These are phyloP conservation scores for Gobionotothen gibberifrons DNA, from an alignment of 2,797 vertebrate genomes.

Conservation along the genomic window DNA sequence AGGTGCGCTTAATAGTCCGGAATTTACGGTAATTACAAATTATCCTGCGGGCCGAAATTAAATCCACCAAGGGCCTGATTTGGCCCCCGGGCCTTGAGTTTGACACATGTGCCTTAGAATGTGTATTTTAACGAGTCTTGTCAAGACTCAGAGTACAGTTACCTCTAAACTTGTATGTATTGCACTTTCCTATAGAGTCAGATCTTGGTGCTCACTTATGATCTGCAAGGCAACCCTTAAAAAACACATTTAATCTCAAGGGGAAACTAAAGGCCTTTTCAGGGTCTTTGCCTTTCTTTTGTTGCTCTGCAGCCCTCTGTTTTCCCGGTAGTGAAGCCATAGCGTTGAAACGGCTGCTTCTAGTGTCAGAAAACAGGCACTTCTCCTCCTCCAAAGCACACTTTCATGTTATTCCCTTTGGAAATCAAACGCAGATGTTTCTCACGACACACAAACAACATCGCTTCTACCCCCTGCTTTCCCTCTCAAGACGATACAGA, in stretches of 20 bases:
- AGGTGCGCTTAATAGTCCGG: too few species aligned
- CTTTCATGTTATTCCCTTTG: conserved; percentile 20
- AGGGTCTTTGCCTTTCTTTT: neutral
- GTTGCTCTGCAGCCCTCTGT: conserved; percentile 16
- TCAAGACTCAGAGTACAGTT: neutral
- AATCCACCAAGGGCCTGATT: too few species aligned
- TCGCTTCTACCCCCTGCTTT: neutral
- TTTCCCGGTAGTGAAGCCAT: conserved; percentile 25
- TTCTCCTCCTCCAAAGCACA: conserved; percentile 20
- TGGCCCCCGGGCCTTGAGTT: too few species aligned
- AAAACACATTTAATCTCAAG: conserved; percentile 2
- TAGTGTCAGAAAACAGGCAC: conserved; percentile 38
- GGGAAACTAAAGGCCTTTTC: neutral
- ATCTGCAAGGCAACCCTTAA: neutral
- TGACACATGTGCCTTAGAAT: too few species aligned
- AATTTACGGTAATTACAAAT: too few species aligned
- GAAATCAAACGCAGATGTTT: conserved; percentile 34
- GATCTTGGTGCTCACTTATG: neutral
- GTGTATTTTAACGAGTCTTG: too few species aligned
- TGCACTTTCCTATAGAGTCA: too few species aligned
- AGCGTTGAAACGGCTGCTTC: conserved; percentile 28
- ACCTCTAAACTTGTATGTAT: neutral
- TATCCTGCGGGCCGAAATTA: too few species aligned
- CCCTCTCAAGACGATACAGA: neutral
- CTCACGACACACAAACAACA: conserved; percentile 10